Conservation (phyloP, 1,140 invertebrate genomes). For the Euglossa dilemma region DNA sequence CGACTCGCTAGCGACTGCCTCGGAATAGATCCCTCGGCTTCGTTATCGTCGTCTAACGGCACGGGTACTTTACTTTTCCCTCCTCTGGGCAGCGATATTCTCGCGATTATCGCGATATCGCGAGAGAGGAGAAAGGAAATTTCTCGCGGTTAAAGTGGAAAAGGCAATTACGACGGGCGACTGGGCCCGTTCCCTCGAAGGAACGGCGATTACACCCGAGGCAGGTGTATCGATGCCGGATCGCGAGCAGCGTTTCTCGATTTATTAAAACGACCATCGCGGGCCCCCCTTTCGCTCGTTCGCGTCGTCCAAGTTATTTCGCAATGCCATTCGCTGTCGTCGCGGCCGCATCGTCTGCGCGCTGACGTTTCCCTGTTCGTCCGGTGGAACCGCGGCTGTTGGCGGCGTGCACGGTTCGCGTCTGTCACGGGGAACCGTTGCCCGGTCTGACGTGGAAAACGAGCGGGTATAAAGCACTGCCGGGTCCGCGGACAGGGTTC, state of each 20-base stretch:
- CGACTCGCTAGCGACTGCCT: not conserved
- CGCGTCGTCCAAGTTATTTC: constrained; percentile 2
- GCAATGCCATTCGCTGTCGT: constrained; percentile 7
- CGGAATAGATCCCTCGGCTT: not conserved
- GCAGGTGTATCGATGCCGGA: constrained; percentile 5
- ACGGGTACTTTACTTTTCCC: not conserved
- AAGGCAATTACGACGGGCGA: no score
- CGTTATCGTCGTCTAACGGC: not conserved
- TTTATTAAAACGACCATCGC: constrained; percentile 2
- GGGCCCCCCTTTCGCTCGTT: not conserved
- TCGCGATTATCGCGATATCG: no score
- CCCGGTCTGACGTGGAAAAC: constrained; percentile 55
- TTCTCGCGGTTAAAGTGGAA: no score
- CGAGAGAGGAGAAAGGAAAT: no score
- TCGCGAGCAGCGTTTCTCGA: not conserved
- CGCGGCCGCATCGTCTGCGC: constrained; percentile 21
- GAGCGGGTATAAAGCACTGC: constrained; percentile 60
- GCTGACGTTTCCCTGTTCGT: constrained; percentile 35
- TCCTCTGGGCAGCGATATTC: no score
- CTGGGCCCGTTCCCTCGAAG: not conserved
- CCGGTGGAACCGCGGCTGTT: not conserved
- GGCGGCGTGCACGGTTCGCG: not conserved
- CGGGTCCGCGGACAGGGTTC: constrained; percentile 28
- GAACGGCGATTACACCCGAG: not conserved
- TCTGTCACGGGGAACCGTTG: constrained; percentile 54